A percentile compares a stretch with the other conserved stretches of the same genome.
phyloP scores from a whole-genome alignment of 2,113 vertebrate species.

The Myrmophylax atrothorax region DNA sequence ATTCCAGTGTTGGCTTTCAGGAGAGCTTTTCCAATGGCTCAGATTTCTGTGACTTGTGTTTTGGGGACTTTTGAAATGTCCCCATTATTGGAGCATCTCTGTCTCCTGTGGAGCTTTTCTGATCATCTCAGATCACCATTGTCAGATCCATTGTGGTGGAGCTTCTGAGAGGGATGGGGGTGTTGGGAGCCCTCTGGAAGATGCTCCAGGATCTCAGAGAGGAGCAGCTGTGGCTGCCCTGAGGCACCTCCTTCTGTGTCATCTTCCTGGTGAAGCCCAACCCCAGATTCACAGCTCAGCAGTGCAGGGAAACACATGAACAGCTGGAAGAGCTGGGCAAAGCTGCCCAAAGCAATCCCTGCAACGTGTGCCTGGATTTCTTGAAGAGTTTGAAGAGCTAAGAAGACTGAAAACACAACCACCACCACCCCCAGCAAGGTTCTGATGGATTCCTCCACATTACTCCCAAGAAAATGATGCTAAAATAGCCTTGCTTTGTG shows the following conservation, averaged over 20 bases:
- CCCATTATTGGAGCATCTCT: neutral
- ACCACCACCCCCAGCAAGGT: neutral
- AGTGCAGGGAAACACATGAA: neutral
- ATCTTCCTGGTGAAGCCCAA: neutral
- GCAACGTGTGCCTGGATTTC: neutral
- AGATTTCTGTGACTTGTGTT: neutral
- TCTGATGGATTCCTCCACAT: rapidly evolving
- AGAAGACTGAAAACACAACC: neutral
- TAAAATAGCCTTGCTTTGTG: neutral
- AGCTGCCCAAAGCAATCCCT: neutral
- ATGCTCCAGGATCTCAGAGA: neutral
- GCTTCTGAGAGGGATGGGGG: neutral
- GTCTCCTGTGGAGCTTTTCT: neutral
- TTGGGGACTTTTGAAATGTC: neutral
- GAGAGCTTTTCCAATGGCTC: neutral
- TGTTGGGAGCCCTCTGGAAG: neutral
- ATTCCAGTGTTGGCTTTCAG: neutral
- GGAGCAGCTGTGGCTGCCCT: neutral
- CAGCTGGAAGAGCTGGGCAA: neutral
- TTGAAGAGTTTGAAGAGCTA: neutral
- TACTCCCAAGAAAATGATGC: neutral
- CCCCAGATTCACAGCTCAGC: neutral
- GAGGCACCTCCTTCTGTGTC: neutral
- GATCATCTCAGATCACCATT: neutral
- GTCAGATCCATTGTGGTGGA: neutral